Conservation (phyloP, 2,888 invertebrate species). For the Iselma pallidipennis region DNA sequence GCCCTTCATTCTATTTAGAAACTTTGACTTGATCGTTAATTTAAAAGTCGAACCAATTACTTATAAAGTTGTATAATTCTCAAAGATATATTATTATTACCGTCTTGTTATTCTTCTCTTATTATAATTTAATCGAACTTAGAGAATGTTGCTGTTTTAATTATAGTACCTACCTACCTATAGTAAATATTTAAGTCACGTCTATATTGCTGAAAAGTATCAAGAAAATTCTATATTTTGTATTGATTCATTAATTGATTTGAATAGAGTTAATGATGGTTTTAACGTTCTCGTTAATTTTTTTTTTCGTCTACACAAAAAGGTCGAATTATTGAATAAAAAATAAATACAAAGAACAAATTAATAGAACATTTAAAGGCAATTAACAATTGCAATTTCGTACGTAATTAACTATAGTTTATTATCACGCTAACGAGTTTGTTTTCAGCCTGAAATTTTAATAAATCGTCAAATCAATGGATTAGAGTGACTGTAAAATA, state of each 20-base stretch:
- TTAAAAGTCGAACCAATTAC: conserved; percentile 13
- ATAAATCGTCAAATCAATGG: no score
- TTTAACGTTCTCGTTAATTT: conserved; percentile 3
- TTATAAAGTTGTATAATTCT: conserved; percentile 13
- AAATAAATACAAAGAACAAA: conserved; percentile 8
- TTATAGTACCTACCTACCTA: no score
- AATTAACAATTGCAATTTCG: not conserved
- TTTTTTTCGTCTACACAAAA: not conserved
- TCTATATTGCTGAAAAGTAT: not conserved
- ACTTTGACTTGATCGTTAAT: conserved; percentile 17
- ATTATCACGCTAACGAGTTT: not conserved
- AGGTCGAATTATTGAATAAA: conserved; percentile 13
- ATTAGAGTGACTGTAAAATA: no score
- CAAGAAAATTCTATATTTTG: conserved; percentile 5
- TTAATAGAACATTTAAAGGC: conserved; percentile 12
- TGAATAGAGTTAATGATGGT: conserved; percentile 10
- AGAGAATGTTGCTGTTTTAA: not conserved
- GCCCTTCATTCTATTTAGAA: conserved; percentile 8
- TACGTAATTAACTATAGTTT: conserved; percentile 1
- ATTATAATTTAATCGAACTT: not conserved
- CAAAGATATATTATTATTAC: conserved; percentile 19
- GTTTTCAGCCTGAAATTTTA: no score
- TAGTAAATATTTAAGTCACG: conserved; percentile 16
- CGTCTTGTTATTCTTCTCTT: conserved; percentile 10
- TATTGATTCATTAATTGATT: conserved; percentile 21